Evolutionary conservation across 1,140 invertebrate genomes (phyloP).

Genomic region (Ladona fulva): DNA sequence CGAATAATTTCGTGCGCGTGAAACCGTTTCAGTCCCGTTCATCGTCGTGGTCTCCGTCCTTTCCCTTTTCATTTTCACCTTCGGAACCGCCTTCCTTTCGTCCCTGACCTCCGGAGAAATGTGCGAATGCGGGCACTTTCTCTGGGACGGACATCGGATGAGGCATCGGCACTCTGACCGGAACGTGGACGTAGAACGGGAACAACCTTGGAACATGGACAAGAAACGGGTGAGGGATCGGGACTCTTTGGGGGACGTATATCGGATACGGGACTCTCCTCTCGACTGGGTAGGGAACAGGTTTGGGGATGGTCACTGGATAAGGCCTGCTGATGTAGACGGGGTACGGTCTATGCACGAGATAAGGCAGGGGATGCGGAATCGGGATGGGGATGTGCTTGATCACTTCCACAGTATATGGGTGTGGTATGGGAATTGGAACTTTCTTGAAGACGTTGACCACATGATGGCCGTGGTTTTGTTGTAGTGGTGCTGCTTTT

Average conservation of each 20-base stretch:
- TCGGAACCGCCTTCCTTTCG: no score
- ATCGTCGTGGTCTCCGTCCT: no score
- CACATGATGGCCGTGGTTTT: no score
- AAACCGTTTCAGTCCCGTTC: no score
- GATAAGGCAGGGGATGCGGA: constrained; percentile 8
- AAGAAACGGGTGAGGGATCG: constrained; percentile 14
- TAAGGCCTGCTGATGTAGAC: neutral
- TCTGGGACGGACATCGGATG: no score
- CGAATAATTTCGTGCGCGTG: no score
- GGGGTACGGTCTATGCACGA: constrained; percentile 8
- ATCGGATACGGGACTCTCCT: constrained; percentile 17
- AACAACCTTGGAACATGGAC: constrained; percentile 2
- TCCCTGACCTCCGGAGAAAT: no score
- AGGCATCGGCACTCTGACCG: constrained; percentile 16
- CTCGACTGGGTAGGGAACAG: neutral
- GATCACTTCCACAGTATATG: neutral
- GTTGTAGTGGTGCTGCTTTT: no score
- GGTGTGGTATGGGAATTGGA: neutral
- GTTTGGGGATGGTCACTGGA: constrained; percentile 15
- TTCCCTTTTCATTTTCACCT: no score
- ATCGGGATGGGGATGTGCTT: neutral
- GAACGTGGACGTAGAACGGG: constrained; percentile 11
- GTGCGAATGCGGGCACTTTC: no score
- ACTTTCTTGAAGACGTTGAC: neutral
- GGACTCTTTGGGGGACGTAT: constrained; percentile 15